Evolutionary conservation across 1,140 invertebrate genomes (phyloP), one percentile per base, ranked within the genome.

Genomic region (Aphelinus atriplicis): DNA sequence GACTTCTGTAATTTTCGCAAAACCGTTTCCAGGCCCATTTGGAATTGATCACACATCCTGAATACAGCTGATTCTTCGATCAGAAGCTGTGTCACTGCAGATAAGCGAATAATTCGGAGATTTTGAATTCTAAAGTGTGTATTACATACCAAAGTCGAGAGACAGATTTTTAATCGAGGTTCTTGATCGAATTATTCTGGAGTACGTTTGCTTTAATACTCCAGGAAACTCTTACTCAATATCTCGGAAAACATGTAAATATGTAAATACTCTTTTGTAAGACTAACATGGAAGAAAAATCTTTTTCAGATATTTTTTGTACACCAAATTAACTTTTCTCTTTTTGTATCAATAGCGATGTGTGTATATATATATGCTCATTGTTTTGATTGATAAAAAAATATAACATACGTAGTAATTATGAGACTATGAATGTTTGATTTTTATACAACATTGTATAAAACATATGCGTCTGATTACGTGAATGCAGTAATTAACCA

Each of bases 1-100:
- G 90, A 79, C 87, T 92, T 82, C 87, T 92, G 76, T 88, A 85
- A 77, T 78, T 45, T 46, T 10, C 57, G n/a, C 45, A 53, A 53
- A 53, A 53, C 51, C 4, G 26, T 48, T 26, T 26, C 26, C 26
- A 26, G 26, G 26, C 26, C 26, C 26, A 26, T 26, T 26, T 26
- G 26, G 26, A 26, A 26, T 26, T 26, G 26, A 26, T 26, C 26
- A 26, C 26, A 26, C 26, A 26, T 26, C 26, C 26, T 26, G 26
- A 26, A 26, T 26, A 26, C 26, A 26, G 26, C 26, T 26, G 26
- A 26, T 26, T 26, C 26, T 26, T 26, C 26, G 26, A 26, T 26
- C 26, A 26, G 26, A 26, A 26, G 26, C 26, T 26, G 26, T 26
- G 26, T 26, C 26, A 26, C 26, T 26, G 26, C 26, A 26, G 26